Evolutionary conservation across 1,140 invertebrate species (phyloP).

Genomic region (Drosophila azteca): DNA sequence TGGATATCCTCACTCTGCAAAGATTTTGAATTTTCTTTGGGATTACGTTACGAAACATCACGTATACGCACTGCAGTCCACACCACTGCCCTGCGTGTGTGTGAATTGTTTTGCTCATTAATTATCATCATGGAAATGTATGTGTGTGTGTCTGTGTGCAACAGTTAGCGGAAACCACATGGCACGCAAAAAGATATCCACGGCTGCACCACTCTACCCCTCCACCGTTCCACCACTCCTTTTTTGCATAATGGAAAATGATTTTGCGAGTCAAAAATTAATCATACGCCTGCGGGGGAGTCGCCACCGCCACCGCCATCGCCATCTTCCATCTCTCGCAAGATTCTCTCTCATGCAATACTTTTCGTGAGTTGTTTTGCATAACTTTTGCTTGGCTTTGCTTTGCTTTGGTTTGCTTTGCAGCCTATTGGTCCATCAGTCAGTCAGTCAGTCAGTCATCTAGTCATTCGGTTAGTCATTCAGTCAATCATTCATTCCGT

Average conservation of each 20-base stretch:
- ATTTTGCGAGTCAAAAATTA: conserved; percentile 48
- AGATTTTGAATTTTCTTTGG: background rate
- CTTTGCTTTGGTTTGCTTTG: background rate
- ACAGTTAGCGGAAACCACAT: conserved; percentile 43
- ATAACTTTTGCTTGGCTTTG: conserved; percentile 15
- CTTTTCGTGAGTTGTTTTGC: conserved; percentile 21
- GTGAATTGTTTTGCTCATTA: conserved; percentile 40
- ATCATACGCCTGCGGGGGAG: conserved; percentile 64
- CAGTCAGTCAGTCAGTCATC: conserved; percentile 24
- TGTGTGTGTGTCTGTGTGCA: conserved; percentile 12
- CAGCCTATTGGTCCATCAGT: conserved; percentile 21
- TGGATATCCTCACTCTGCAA: too few relatives aligned
- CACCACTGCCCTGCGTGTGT: too few relatives aligned
- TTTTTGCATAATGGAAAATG: conserved; percentile 46
- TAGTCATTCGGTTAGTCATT: conserved; percentile 32
- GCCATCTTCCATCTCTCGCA: too few relatives aligned
- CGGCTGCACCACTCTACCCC: conserved; percentile 17
- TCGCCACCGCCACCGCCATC: conserved; percentile 2
- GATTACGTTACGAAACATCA: conserved; percentile 27
- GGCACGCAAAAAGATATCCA: conserved; percentile 22
- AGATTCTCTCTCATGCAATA: conserved; percentile 1
- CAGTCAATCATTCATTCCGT: conserved; percentile 38
- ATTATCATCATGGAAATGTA: conserved; percentile 42
- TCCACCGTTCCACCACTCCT: conserved; percentile 32
- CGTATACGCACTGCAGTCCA: conserved; percentile 36